phyloP scores from a whole-genome alignment of 2,797 vertebrate species.

The Pseudochromis fuscus region DNA sequence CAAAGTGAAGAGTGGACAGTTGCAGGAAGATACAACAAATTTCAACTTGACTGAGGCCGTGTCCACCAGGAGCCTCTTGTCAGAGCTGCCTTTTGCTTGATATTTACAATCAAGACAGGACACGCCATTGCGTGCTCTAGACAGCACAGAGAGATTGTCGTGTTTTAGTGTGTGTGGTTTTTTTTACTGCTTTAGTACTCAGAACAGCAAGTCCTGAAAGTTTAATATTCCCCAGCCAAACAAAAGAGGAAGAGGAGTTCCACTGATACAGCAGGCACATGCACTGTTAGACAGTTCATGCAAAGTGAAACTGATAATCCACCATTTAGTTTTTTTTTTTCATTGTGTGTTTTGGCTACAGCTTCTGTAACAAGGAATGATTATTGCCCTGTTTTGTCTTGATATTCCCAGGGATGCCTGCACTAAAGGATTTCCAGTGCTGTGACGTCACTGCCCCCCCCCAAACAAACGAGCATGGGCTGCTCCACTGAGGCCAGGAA shows the following conservation, averaged over 20 bases:
- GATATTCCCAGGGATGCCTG: slow-evolving; percentile 16
- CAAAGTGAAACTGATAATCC: slow-evolving; percentile 23
- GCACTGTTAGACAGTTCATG: slow-evolving; percentile 6
- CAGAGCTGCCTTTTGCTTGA: slow-evolving; percentile 23
- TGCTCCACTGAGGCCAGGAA: background rate
- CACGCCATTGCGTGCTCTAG: slow-evolving; percentile 25
- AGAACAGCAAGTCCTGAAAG: slow-evolving; percentile 50
- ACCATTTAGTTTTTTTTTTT: background rate
- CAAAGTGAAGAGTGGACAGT: slow-evolving; percentile 30
- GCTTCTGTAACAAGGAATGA: slow-evolving; percentile 2
- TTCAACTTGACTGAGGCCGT: slow-evolving; percentile 5
- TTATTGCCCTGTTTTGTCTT: slow-evolving; percentile 1
- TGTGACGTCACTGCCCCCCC: background rate
- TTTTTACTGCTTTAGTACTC: slow-evolving; percentile 32
- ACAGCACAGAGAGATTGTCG: slow-evolving; percentile 25
- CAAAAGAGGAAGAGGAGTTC: slow-evolving; percentile 30
- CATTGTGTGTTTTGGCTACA: background rate
- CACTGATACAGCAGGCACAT: slow-evolving; percentile 29
- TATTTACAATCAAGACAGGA: slow-evolving; percentile 39
- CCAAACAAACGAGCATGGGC: background rate
- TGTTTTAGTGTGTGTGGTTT: slow-evolving; percentile 23
- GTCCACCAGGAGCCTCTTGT: slow-evolving; percentile 35
- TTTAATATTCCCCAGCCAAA: slow-evolving; percentile 47
- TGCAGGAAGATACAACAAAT: slow-evolving; percentile 22
- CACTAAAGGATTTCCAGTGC: background rate